Base-by-base conservation (phyloP, 2,113 vertebrate species). In the Odocoileus hemionus region DNA sequence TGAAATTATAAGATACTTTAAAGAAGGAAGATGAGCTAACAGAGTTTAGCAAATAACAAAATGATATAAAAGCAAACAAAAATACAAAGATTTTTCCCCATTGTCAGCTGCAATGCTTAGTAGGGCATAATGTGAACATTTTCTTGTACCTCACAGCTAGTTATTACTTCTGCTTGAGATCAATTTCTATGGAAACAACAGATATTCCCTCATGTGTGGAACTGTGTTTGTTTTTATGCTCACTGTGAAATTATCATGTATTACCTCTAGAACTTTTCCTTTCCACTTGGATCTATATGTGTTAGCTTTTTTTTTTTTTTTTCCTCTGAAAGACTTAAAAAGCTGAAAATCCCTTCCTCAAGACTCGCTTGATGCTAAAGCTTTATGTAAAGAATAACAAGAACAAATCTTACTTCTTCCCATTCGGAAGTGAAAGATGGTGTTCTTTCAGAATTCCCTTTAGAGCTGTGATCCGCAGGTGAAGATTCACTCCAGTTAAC, bases 381-480 rank as follows among this genome's bases (percentile, higher is more conserved):
- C 26, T 30, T 74, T 58, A 83, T 33, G 45, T 15, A 89, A 96
- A 79, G 52, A 98, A 43, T 26, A 86, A 85, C 39, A 95, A 98
- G 96, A 96, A n/a, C 86, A 60, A 55, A 43, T 92, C 99, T 99
- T 99, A 99, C 99, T 99, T 99, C 99, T 98, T 99, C 99, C 99
- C 99, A 99, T 98, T 99, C 99, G 0, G 99, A 99, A 2, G 99
- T 99, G 98, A 99, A 99, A 86, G 99, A 99, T 8, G 99, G 99
- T 0, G 99, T 99, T 97, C 99, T 99, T 98, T 99, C 99, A 0
- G 99, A 99, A 98, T 99, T 98, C 47, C 98, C 98, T 97, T 98
- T 99, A 6, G 99, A 99, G 97, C 98, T 99, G 30, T 98, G 98
- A 36, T 99, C 99, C 45, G 98, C 99, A 33, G 99, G 98, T 88